These are phyloP conservation scores for Epinephelus cyanopodus DNA, from an alignment of 2,113 vertebrate species.

Conservation along the genomic window DNA sequence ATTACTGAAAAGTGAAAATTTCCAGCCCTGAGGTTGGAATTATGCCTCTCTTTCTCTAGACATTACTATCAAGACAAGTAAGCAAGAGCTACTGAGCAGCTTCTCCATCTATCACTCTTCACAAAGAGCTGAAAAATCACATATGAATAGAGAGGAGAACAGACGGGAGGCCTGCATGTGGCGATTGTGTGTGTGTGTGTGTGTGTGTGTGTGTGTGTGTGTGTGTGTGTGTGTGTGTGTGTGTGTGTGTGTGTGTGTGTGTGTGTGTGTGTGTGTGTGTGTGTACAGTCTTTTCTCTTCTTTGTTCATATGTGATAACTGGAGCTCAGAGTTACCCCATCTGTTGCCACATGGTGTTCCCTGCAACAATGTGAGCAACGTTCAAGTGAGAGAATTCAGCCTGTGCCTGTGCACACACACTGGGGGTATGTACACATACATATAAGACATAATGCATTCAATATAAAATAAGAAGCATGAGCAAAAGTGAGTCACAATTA, in stretches of 20 bases:
- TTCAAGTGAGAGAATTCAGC: not conserved
- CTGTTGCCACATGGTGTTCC: conserved; percentile 39
- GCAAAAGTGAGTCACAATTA: not conserved
- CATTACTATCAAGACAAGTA: not conserved
- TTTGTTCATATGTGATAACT: conserved; percentile 43
- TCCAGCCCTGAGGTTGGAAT: conserved; percentile 20
- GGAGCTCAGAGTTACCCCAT: conserved; percentile 37
- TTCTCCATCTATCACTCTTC: conserved; percentile 29
- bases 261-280: conserved; percentile 25
- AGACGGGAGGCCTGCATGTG: conserved; percentile 36
- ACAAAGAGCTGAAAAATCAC: conserved; percentile 11
- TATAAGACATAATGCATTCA: not conserved
- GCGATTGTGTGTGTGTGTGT: conserved; percentile 13
- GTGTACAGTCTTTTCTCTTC: conserved; percentile 23
- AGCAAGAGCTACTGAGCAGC: conserved; percentile 6
- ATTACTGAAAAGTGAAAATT: conserved; percentile 51
- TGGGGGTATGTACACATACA: too few species aligned
- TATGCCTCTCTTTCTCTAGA: not conserved
- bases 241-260: conserved; percentile 18
- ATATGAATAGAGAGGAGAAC: conserved; percentile 37
- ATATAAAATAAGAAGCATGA: not conserved
- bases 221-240: conserved; percentile 22
- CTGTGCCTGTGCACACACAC: not conserved
- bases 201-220: conserved; percentile 26
- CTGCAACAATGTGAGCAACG: conserved; percentile 25